phyloP scores from a whole-genome alignment of 2,113 vertebrate genomes.

The Oceanites oceanicus region DNA sequence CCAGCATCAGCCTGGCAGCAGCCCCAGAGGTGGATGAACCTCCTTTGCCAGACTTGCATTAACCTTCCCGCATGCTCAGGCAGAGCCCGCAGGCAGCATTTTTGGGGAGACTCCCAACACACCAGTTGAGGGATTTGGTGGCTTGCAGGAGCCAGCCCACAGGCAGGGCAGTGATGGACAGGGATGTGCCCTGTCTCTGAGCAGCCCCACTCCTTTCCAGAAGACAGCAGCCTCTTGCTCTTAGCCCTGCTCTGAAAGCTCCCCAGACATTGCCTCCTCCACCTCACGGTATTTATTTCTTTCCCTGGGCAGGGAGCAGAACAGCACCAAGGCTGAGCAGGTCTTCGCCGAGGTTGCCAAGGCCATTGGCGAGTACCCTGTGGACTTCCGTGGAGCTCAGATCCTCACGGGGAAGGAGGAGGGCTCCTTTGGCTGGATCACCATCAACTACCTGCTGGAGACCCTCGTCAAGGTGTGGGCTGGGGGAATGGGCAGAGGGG shows the following conservation, averaged over 20 bases:
- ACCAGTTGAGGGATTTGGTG: background rate
- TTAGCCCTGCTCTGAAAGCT: background rate
- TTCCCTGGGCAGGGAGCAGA: conserved; percentile 68
- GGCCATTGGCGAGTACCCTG: conserved; percentile 70
- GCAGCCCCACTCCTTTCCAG: background rate
- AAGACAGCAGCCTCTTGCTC: background rate
- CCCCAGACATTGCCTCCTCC: background rate
- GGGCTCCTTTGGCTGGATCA: conserved; percentile 87
- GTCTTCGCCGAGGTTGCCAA: conserved; percentile 73
- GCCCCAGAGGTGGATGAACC: background rate
- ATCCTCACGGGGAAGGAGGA: conserved; percentile 83
- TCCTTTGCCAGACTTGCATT: background rate
- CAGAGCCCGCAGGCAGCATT: background rate
- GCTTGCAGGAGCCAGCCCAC: too few species aligned
- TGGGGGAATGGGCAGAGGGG: background rate
- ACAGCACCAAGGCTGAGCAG: conserved; percentile 63
- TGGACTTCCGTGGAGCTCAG: conserved; percentile 80
- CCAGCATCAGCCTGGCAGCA: background rate
- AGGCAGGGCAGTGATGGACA: too few species aligned
- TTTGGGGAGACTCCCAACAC: rapidly evolving
- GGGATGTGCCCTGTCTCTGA: too few species aligned
- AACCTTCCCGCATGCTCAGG: background rate
- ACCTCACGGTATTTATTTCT: background rate
- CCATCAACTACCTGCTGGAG: conserved; percentile 85
- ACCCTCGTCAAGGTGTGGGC: conserved; percentile 74